A percentile compares a stretch with the other conserved stretches of the same genome.
Conservation (phyloP, 2,113 vertebrate species). For the Penelope pileata region DNA sequence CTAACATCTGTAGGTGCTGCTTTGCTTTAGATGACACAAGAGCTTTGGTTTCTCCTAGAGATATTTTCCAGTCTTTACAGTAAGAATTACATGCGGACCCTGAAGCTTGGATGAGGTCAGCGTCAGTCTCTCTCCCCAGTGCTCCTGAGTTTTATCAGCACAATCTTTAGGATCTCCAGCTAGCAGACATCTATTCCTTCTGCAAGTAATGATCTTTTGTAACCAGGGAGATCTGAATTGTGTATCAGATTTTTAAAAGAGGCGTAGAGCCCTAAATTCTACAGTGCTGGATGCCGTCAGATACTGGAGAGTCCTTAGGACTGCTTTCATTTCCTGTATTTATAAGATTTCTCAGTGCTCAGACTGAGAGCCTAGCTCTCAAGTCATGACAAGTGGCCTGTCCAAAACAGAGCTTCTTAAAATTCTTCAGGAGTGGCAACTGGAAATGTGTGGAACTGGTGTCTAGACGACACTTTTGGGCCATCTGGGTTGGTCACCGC, state of each 20-base stretch:
- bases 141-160: background rate
- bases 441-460: rapidly evolving
- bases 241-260: background rate
- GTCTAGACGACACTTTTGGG: background rate
- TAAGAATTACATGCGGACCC: background rate
- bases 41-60: background rate
- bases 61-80: background rate
- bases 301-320: background rate
- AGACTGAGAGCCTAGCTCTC: background rate
- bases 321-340: background rate
- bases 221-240: background rate
- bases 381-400: background rate
- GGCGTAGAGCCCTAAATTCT: background rate
- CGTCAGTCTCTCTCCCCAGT: background rate
- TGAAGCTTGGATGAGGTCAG: background rate
- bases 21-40: background rate
- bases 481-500: background rate
- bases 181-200: background rate
- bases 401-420: background rate
- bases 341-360: background rate
- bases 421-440: background rate
- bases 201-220: background rate
- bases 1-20: background rate
- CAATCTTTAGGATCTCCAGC: background rate
- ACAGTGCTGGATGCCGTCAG: background rate